Evolutionary conservation across 2,113 vertebrate genomes (phyloP).

Genomic region (Amazona vittata): DNA sequence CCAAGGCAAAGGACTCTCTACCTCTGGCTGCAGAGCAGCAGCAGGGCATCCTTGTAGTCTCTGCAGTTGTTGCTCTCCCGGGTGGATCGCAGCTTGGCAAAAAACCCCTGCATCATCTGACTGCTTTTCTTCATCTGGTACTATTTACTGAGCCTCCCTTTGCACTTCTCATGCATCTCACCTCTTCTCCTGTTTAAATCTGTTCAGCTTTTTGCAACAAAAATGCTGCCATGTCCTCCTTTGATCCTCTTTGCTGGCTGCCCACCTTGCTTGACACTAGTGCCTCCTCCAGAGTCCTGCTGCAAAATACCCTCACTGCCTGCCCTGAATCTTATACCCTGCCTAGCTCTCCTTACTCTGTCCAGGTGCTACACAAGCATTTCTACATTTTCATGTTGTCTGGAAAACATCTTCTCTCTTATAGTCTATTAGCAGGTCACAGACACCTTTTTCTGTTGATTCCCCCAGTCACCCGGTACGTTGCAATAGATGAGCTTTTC

Average conservation of each 20-base stretch:
- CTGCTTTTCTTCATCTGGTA: background rate
- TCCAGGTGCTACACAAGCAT: background rate
- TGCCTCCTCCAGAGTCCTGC: background rate
- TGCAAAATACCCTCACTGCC: background rate
- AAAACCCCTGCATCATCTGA: background rate
- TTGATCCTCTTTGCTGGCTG: background rate
- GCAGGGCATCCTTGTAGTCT: background rate
- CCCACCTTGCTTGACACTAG: accelerated
- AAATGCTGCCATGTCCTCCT: background rate
- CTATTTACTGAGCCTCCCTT: background rate
- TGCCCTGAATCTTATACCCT: background rate
- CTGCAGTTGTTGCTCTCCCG: background rate
- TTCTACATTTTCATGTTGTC: background rate
- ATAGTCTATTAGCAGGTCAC: background rate
- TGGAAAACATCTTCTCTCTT: background rate
- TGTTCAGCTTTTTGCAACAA: background rate
- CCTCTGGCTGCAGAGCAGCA: background rate
- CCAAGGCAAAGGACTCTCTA: background rate
- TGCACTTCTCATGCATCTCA: background rate
- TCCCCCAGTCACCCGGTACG: background rate
- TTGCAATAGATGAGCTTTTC: background rate
- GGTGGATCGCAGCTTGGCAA: background rate
- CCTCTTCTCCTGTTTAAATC: background rate
- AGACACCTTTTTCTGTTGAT: background rate
- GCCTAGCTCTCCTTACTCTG: background rate